A percentile compares a stretch with the other conserved stretches of the same genome.
phyloP scores from a whole-genome alignment of 2,113 vertebrate genomes.

The Salvelinus namaycush region DNA sequence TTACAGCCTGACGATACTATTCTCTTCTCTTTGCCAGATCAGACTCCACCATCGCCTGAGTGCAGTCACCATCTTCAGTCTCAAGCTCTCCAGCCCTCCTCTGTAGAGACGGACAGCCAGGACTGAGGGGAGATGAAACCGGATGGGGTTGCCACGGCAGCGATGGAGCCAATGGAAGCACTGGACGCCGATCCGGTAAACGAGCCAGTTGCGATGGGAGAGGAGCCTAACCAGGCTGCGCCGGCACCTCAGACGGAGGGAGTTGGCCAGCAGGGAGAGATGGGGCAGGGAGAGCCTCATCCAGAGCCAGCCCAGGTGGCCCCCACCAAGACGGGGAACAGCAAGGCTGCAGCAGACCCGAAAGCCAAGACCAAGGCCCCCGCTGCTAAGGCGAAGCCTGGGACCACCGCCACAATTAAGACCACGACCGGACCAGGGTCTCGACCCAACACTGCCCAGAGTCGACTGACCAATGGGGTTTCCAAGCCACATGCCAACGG shows the following conservation, averaged over 20 bases:
- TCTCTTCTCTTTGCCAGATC: constrained; percentile 45
- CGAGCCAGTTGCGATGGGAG: constrained; percentile 44
- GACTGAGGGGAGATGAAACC: constrained; percentile 75
- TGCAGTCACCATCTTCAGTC: constrained; percentile 27
- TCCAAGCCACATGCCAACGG: constrained; percentile 64
- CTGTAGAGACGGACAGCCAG: constrained; percentile 52
- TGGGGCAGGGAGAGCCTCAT: constrained; percentile 41
- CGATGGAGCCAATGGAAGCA: constrained; percentile 72
- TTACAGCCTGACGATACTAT: constrained; percentile 34
- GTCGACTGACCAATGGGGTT: constrained; percentile 67
- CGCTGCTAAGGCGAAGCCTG: constrained; percentile 62
- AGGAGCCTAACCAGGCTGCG: constrained; percentile 61
- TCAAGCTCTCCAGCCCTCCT: constrained; percentile 18
- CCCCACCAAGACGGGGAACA: constrained; percentile 54
- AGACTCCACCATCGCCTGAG: constrained; percentile 27
- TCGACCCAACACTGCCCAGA: constrained; percentile 59
- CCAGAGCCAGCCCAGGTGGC: constrained; percentile 49
- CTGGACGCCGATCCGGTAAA: constrained; percentile 66
- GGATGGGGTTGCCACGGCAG: constrained; percentile 74
- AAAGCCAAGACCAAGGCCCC: constrained; percentile 69
- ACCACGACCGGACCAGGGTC: constrained; percentile 41
- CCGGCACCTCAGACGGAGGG: constrained; percentile 37
- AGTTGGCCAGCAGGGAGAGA: constrained; percentile 39
- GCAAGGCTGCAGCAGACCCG: constrained; percentile 60
- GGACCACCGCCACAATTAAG: constrained; percentile 48